Base-by-base conservation (phyloP, 2,113 vertebrate species). In the Suncus etruscus region DNA sequence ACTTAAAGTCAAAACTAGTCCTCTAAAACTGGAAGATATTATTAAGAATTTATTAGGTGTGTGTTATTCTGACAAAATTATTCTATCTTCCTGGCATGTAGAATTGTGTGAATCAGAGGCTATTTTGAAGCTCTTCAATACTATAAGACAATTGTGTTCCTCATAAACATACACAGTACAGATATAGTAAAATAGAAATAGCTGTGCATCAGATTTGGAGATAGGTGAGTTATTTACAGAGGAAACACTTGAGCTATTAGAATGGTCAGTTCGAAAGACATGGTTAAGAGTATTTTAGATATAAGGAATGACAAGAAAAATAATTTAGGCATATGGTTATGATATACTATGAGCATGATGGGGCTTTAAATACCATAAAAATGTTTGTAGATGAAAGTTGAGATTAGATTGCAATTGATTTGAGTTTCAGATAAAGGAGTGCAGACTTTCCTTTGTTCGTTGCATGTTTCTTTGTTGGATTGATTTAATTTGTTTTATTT, bases 1-100 rank as follows among this genome's bases (percentile, higher is more conserved):
- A 68, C 50, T 65, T 54, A 80, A 70, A 91, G 87, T 87, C 65
- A 87, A 54, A 66, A 48, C 74, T 80, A 45, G 61, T 27, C 9
- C 61, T 25, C 31, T 86, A 75, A 81, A 89, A 58, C 7, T 80
- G 8, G 29, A 66, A 75, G 66, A 69, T 8, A 61, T 61, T 29
- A 11, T 78, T 76, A 73, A 61, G 16, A 89, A 73, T 90, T 47
- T 77, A 50, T 80, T 73, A 15, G 73, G 32, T 24, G 31, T 83
- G 10, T 78, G 11, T 45, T 88, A 16, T 79, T 2, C 15, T 75
- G 83, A 47, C 31, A 25, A 11, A 58, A 12, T 88, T 86, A 72
- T 45, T 75, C 27, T 70, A 74, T 12, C 14, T 85, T 88, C 31
- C 3, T 69, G 25, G 1, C 29, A 8, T 66, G 58, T 39, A 32